phyloP scores from a whole-genome alignment of 2,888 invertebrate genomes.

The Cephus sareptanus region DNA sequence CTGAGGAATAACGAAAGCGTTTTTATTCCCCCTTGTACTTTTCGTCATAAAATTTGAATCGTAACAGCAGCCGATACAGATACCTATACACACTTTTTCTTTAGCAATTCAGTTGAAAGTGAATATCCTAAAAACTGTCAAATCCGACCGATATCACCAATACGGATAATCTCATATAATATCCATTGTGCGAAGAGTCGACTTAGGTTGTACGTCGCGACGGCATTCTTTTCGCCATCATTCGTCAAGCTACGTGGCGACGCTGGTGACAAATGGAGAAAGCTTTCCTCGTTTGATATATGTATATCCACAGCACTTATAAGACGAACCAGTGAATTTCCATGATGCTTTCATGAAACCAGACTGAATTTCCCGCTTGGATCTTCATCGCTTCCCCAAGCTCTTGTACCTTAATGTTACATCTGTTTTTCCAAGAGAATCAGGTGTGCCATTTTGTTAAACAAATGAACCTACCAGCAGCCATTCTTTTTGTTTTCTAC shows the following conservation, averaged over 20 bases:
- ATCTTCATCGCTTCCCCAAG: background rate
- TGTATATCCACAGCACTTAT: background rate
- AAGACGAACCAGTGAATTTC: background rate
- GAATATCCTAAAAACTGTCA: background rate
- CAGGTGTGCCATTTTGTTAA: background rate
- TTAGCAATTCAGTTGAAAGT: background rate
- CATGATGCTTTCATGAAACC: background rate
- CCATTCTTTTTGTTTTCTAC: background rate
- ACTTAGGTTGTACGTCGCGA: background rate
- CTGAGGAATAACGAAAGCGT: background rate
- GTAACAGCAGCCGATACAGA: background rate
- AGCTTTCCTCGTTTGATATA: background rate
- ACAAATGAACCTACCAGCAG: conserved; percentile 3
- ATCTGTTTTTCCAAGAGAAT: conserved; percentile 3
- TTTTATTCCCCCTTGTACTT: background rate
- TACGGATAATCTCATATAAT: background rate
- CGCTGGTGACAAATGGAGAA: background rate
- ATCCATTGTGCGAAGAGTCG: background rate
- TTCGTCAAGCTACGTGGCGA: background rate
- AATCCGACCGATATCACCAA: background rate
- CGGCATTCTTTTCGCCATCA: background rate
- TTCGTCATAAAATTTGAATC: background rate
- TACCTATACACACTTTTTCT: too few species aligned
- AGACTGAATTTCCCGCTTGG: background rate
- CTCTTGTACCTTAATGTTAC: background rate